Base-by-base conservation (phyloP, 1,140 invertebrate genomes). In the Ips nitidus region DNA sequence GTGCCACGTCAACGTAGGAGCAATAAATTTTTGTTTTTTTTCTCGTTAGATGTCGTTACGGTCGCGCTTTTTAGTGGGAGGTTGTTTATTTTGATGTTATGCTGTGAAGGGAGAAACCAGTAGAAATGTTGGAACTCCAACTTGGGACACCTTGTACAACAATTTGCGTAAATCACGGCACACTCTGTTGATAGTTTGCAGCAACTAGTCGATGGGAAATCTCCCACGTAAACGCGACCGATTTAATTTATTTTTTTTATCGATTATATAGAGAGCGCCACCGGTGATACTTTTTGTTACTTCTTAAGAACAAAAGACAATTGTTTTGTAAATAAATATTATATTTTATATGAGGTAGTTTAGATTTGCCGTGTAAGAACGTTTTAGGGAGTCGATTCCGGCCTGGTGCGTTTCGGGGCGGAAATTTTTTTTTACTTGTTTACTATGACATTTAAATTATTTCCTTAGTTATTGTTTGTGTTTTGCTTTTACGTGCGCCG, bases 291-390 rank as follows among this genome's bases (percentile, higher is more conserved):
- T 71, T 74, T 75, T 69, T 75, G 37, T 75, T 66, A 68, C 52
- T 45, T 73, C 56, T 69, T 74, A 74, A 74, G 73, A 70, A 73
- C 59, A 69, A 72, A 71, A 75, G 71, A 71, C 71, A 76, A 47
- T 74, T 75, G 70, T 76, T 76, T 72, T 76, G 75, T 76, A 73
- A 71, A 74, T 66, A 69, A 59, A 73, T 60, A 22, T 22, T 60
- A 68, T 73, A 64, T 73, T 74, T 73, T 72, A 69, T 70, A 56
- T 59, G 59, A 71, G 56, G 36, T 62, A 64, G 58, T 40, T 63
- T 62, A 45, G 22, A 22, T 22, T 22, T 22, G 22, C 22, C 22
- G 22, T 22, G 22, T 22, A 22, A 22, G 0, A 22, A 22, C 22
- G 22, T 22, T 22, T 52, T 63, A 43, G 61, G 62, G 52, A 67